These are phyloP conservation scores for Falco cherrug DNA, from an alignment of 2,797 vertebrate species.

Conservation along the genomic window DNA sequence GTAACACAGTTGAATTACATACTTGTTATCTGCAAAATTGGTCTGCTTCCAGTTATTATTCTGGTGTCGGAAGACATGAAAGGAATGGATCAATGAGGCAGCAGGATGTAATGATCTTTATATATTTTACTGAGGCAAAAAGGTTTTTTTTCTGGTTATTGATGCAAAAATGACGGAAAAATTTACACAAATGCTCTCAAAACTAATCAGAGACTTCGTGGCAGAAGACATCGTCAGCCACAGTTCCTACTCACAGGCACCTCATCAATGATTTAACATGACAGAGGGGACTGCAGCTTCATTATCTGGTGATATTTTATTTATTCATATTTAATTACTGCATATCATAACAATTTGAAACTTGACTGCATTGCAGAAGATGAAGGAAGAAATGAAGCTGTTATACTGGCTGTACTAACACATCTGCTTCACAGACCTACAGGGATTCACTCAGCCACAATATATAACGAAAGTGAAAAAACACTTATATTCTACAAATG, in stretches of 20 bases:
- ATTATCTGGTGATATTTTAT: constrained; percentile 59
- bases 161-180: not conserved
- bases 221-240: not conserved
- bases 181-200: not conserved
- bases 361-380: constrained; percentile 56
- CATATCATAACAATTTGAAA: constrained; percentile 14
- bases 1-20: not conserved
- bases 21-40: not conserved
- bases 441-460: constrained; percentile 50
- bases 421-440: constrained; percentile 71
- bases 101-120: not conserved
- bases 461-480: constrained; percentile 49
- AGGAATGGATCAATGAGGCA: not conserved
- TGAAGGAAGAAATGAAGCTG: constrained; percentile 37
- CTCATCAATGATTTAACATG: constrained; percentile 62
- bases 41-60: not conserved
- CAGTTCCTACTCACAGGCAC: constrained; percentile 17
- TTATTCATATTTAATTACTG: constrained; percentile 67
- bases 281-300: constrained; percentile 43
- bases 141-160: not conserved
- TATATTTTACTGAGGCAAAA: not conserved
- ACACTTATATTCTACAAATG: constrained; percentile 54
- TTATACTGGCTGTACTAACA: constrained; percentile 44
- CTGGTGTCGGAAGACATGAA: not conserved
- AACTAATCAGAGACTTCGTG: not conserved